A percentile compares a stretch with the other conserved stretches of the same genome.
These are phyloP conservation scores for Tragelaphus buxtoni DNA, from an alignment of 2,113 vertebrate species.

Conservation along the genomic window DNA sequence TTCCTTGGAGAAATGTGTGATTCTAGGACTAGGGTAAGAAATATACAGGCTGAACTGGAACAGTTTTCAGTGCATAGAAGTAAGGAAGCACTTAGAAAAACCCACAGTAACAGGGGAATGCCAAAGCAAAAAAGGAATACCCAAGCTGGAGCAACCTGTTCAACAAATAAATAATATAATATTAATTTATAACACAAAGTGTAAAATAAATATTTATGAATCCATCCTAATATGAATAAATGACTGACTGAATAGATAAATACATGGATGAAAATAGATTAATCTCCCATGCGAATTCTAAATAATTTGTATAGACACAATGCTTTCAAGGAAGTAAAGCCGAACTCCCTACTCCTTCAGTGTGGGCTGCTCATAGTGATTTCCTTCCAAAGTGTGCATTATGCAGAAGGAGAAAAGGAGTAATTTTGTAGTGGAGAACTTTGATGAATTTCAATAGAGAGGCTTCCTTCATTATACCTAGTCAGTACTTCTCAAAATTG, in stretches of 20 bases:
- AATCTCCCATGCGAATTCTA: background rate
- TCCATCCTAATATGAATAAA: background rate
- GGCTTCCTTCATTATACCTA: background rate
- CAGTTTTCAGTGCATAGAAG: background rate
- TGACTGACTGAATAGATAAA: background rate
- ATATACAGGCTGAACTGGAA: background rate
- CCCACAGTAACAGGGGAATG: rapidly evolving
- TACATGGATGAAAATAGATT: background rate
- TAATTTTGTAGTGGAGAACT: background rate
- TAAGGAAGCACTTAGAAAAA: background rate
- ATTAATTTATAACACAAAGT: background rate
- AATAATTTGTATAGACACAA: background rate
- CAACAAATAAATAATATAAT: background rate
- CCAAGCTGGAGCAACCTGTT: background rate
- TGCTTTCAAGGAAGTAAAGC: background rate
- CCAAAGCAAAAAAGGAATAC: background rate
- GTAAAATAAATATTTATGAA: background rate
- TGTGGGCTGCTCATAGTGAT: background rate
- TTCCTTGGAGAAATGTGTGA: background rate
- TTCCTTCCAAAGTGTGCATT: background rate
- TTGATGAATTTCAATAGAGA: background rate
- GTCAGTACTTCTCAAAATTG: background rate
- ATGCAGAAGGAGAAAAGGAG: background rate
- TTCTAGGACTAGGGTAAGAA: background rate
- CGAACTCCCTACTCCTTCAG: background rate